Conservation (phyloP, 2,113 vertebrate species). For the Maccullochella peelii region DNA sequence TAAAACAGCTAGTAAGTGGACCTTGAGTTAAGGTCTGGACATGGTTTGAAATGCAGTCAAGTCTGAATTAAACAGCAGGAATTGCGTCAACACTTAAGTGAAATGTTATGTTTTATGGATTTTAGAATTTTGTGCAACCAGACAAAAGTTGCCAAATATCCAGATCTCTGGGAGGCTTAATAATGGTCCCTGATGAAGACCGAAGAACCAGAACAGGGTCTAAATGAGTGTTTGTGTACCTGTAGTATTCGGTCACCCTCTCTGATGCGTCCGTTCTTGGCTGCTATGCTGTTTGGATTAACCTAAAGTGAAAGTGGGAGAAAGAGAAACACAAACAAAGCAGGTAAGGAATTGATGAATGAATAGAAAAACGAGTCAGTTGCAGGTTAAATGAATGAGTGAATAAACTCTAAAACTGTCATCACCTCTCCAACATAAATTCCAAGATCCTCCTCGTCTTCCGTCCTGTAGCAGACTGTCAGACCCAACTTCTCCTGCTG, state of each 20-base stretch:
- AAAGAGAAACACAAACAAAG: not conserved
- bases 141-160: not conserved
- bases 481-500: conserved; percentile 90
- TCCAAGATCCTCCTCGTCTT: conserved; percentile 89
- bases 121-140: not conserved
- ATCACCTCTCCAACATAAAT: conserved; percentile 91
- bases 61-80: too few relatives aligned
- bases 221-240: conserved; percentile 55
- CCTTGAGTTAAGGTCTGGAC: too few relatives aligned
- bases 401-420: not conserved
- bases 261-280: conserved; percentile 88
- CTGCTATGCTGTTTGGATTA: conserved; percentile 90
- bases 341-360: accelerated
- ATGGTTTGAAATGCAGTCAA: too few relatives aligned
- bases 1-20: too few relatives aligned
- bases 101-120: not conserved
- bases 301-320: conserved; percentile 75
- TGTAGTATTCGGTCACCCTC: conserved; percentile 86
- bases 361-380: not conserved
- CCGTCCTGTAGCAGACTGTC: conserved; percentile 90
- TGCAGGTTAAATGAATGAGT: not conserved
- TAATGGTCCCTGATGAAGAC: too few relatives aligned
- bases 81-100: not conserved
- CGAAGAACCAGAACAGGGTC: not conserved
- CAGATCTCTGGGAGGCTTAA: not conserved